These are phyloP conservation scores for human DNA, from an alignment of 2,113 vertebrate species.

Conservation along the genomic window DNA sequence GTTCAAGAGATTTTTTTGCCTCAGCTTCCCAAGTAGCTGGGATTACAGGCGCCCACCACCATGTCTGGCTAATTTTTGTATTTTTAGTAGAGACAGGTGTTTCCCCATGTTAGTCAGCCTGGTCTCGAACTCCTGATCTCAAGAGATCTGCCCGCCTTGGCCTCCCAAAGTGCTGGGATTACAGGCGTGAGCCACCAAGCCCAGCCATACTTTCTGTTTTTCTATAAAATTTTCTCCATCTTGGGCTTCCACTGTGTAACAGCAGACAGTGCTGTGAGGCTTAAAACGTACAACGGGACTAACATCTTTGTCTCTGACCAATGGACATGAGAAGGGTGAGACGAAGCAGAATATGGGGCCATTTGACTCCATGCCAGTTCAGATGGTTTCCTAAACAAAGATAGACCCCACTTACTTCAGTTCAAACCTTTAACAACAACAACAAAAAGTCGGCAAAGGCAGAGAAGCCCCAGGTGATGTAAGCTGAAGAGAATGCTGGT, in stretches of 20 bases:
- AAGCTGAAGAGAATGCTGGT: constrained; percentile 68
- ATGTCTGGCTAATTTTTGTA: too few species aligned
- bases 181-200: too few species aligned
- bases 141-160: too few species aligned
- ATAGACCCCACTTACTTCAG: constrained; percentile 40
- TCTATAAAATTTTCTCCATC: background rate
- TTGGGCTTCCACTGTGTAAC: background rate
- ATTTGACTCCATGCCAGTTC: background rate
- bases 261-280: background rate
- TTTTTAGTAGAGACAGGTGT: too few species aligned
- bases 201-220: background rate
- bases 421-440: constrained; percentile 44
- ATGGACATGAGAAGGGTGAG: background rate
- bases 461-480: constrained; percentile 70
- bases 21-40: too few species aligned
- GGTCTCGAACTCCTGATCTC: too few species aligned
- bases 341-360: background rate
- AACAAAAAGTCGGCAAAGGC: background rate
- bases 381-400: constrained; percentile 7
- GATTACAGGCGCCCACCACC: too few species aligned
- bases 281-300: background rate
- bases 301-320: background rate
- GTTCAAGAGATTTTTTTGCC: too few species aligned
- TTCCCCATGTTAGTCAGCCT: too few species aligned
- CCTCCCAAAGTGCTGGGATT: too few species aligned